Conservation (phyloP, 2,888 invertebrate genomes). For the Apotomis capreana region DNA sequence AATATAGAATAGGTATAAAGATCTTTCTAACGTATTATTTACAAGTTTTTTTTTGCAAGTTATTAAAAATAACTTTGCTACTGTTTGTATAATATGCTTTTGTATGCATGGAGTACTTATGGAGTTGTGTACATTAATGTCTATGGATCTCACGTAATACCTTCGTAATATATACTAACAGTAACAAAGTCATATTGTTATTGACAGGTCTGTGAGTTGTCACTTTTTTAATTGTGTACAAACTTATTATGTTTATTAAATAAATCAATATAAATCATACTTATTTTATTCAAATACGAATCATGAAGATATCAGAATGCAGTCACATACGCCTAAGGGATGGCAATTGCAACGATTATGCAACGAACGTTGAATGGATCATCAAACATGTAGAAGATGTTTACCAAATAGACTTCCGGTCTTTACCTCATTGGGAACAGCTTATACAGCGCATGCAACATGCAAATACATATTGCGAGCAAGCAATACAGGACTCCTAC, state of each 20-base stretch:
- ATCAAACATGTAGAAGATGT: slow-evolving; percentile 62
- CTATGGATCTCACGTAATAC: background rate
- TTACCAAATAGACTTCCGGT: slow-evolving; percentile 62
- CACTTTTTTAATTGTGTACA: slow-evolving; percentile 1
- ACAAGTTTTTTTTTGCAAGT: too few relatives aligned
- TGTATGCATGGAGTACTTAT: too few relatives aligned
- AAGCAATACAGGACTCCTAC: slow-evolving; percentile 58
- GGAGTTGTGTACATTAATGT: too few relatives aligned
- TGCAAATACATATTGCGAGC: slow-evolving; percentile 55
- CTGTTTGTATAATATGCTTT: too few relatives aligned
- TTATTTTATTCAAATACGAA: background rate
- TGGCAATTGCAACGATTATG: slow-evolving; percentile 50
- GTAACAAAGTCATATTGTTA: background rate
- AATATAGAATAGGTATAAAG: too few relatives aligned
- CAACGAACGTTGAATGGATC: slow-evolving; percentile 57
- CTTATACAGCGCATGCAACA: slow-evolving; percentile 60
- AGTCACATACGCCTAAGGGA: slow-evolving; percentile 64
- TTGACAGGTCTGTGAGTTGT: slow-evolving; percentile 1
- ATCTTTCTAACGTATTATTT: too few relatives aligned
- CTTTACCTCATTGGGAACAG: slow-evolving; percentile 65
- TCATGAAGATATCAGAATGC: slow-evolving; percentile 53
- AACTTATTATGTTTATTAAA: background rate
- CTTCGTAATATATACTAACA: too few relatives aligned
- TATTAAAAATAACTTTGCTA: too few relatives aligned
- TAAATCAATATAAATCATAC: background rate